These are phyloP conservation scores for Porites lobata DNA, from an alignment of 92 coral and sea anemone species.

Conservation along the genomic window DNA sequence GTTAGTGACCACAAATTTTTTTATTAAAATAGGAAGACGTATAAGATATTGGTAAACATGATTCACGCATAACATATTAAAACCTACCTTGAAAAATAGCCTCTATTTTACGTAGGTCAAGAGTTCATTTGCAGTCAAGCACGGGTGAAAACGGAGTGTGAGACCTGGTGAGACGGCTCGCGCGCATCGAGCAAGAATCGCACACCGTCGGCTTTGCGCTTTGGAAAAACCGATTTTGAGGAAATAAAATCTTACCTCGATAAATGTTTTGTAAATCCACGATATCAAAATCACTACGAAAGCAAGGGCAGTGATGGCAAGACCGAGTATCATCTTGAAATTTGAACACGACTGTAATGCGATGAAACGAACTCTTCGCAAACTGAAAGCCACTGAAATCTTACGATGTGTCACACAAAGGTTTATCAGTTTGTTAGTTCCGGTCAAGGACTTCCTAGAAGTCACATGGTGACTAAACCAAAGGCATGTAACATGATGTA, in stretches of 20 bases:
- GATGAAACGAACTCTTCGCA: not conserved
- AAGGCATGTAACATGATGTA: not conserved
- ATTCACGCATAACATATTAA: too few species aligned
- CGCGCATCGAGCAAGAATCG: too few species aligned
- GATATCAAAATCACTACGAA: not conserved
- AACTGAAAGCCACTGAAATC: slow-evolving; percentile 14
- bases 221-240: too few species aligned
- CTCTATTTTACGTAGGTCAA: too few species aligned
- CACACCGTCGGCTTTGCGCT: too few species aligned
- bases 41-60: too few species aligned
- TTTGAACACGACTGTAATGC: not conserved
- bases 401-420: slow-evolving; percentile 13
- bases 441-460: slow-evolving; percentile 34
- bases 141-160: too few species aligned
- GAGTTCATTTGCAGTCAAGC: too few species aligned
- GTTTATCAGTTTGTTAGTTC: not conserved
- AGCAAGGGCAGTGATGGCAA: slow-evolving; percentile 43
- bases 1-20: too few species aligned
- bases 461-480: not conserved
- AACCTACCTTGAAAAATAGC: too few species aligned
- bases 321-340: slow-evolving; percentile 26
- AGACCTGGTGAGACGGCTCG: too few species aligned
- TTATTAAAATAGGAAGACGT: too few species aligned
- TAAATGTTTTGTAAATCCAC: slow-evolving; percentile 51
- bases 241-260: slow-evolving; percentile 23